These are phyloP conservation scores for Callaeas wilsoni DNA, from an alignment of 2,113 vertebrate species.

Conservation along the genomic window DNA sequence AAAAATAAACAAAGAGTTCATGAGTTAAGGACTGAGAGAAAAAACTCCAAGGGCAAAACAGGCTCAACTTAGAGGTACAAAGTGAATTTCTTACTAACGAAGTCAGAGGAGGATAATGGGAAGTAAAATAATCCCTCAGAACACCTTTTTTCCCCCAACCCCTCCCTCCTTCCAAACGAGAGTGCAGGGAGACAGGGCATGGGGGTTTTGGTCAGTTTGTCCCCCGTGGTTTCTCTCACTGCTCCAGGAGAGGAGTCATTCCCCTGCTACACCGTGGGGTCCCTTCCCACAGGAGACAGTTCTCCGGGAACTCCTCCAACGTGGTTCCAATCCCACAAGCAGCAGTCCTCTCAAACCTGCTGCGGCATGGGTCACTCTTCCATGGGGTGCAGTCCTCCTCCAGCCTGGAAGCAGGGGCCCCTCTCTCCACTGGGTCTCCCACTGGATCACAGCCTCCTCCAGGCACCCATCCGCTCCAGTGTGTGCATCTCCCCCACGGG, in stretches of 20 bases:
- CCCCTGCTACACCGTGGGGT: accelerated
- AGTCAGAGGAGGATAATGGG: background rate
- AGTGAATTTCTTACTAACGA: background rate
- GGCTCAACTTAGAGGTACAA: background rate
- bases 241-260: background rate
- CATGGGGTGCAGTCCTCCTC: background rate
- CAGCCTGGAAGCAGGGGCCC: background rate
- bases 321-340: background rate
- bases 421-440: background rate
- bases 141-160: background rate
- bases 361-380: background rate
- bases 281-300: background rate
- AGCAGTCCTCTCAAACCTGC: too few species aligned
- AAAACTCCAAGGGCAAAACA: background rate
- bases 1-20: background rate
- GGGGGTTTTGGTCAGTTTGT: background rate
- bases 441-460: background rate
- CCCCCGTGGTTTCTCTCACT: accelerated
- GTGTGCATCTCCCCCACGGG: accelerated
- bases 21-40: background rate
- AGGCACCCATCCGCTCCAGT: accelerated
- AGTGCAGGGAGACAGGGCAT: background rate
- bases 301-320: background rate
- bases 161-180: background rate
- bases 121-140: background rate